phyloP scores from a whole-genome alignment of 2,113 vertebrate species.

The Galemys pyrenaicus region DNA sequence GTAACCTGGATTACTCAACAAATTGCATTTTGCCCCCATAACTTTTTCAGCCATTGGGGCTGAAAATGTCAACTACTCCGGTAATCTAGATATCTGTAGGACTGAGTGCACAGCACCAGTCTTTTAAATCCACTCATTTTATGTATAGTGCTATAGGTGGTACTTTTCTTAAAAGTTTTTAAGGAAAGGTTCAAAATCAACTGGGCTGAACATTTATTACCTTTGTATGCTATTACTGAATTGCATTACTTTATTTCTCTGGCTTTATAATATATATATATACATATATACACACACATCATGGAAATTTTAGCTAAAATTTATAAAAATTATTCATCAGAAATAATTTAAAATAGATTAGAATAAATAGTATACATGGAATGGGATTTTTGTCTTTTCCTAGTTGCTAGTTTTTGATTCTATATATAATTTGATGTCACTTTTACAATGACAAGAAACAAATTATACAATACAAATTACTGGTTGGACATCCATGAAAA shows the following conservation, averaged over 20 bases:
- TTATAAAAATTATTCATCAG: background rate
- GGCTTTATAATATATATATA: background rate
- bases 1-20: background rate
- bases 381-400: background rate
- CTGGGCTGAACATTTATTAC: background rate
- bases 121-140: background rate
- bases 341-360: background rate
- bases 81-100: background rate
- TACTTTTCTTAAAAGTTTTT: background rate
- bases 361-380: background rate
- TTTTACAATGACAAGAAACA: background rate
- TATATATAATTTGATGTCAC: conserved; percentile 6
- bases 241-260: background rate
- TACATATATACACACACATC: background rate
- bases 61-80: background rate
- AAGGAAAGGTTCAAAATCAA: background rate
- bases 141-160: background rate
- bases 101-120: background rate
- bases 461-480: accelerated
- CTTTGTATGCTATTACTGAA: background rate
- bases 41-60: background rate
- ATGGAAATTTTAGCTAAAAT: background rate
- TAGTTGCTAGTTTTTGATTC: conserved; percentile 40
- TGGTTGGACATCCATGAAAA: background rate
- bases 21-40: background rate